These are phyloP conservation scores for Lordiphosa mommai DNA, from an alignment of 1,140 invertebrate genomes.

Conservation along the genomic window DNA sequence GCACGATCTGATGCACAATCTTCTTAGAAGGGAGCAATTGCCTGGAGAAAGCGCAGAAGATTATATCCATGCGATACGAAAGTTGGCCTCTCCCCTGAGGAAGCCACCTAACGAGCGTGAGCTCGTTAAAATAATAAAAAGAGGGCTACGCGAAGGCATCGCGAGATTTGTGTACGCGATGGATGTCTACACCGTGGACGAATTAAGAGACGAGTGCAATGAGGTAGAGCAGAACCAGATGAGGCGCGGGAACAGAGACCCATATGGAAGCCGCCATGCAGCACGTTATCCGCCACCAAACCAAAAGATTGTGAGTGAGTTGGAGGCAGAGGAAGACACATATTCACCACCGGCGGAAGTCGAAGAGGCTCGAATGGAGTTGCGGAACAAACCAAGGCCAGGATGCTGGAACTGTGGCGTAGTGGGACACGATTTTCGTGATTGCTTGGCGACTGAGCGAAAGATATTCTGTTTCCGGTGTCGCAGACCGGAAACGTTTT, in stretches of 20 bases:
- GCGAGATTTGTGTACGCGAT: neutral
- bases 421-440: too few species aligned
- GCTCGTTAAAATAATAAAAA: slow-evolving; percentile 1
- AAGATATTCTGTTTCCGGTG: too few species aligned
- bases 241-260: neutral
- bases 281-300: neutral
- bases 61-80: neutral
- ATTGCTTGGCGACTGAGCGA: too few species aligned
- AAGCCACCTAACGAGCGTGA: neutral
- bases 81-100: neutral
- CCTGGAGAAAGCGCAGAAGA: neutral
- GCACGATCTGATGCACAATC: neutral
- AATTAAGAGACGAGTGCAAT: neutral
- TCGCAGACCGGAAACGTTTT: too few species aligned
- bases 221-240: neutral
- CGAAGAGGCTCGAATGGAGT: too few species aligned
- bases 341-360: too few species aligned
- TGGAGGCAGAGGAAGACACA: too few species aligned
- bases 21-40: neutral
- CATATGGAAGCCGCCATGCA: too few species aligned
- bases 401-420: too few species aligned
- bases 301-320: too few species aligned
- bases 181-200: neutral
- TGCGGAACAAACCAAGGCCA: too few species aligned
- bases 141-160: neutral